These are phyloP conservation scores for Ridgeia piscesae DNA, from an alignment of 1,140 invertebrate species.

Conservation along the genomic window DNA sequence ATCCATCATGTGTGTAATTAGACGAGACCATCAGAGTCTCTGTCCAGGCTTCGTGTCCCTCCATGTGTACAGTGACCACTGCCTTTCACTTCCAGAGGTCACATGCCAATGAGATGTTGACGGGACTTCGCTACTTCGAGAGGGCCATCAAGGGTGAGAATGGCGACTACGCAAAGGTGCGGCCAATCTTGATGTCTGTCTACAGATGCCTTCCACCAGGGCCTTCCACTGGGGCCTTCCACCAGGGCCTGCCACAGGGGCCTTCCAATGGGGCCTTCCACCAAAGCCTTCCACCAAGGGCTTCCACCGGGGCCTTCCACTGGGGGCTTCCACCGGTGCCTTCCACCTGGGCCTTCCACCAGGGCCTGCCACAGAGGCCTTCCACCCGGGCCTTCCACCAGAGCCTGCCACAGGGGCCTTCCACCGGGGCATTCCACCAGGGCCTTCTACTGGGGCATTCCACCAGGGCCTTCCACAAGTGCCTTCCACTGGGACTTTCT, in stretches of 20 bases:
- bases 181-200: too few species aligned
- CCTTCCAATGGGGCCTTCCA: too few species aligned
- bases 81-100: slow-evolving; percentile 41
- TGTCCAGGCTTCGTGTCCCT: neutral
- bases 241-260: too few species aligned
- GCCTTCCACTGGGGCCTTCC: too few species aligned
- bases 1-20: too few species aligned
- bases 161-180: slow-evolving; percentile 24
- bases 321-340: neutral
- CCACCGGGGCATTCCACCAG: neutral
- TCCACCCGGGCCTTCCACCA: neutral
- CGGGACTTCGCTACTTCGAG: slow-evolving; percentile 63
- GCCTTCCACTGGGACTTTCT: neutral
- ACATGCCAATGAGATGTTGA: slow-evolving; percentile 63
- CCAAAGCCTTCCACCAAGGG: too few species aligned
- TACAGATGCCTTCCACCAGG: too few species aligned
- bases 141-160: slow-evolving; percentile 50
- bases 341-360: neutral
- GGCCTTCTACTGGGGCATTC: neutral
- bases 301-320: too few species aligned
- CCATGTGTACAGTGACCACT: neutral
- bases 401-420: neutral
- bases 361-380: neutral
- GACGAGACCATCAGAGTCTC: too few species aligned
- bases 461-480: neutral